Evolutionary conservation across 2,888 invertebrate genomes (phyloP), one percentile per base, ranked within the genome.

Genomic region (Chrysolina oricalcia): DNA sequence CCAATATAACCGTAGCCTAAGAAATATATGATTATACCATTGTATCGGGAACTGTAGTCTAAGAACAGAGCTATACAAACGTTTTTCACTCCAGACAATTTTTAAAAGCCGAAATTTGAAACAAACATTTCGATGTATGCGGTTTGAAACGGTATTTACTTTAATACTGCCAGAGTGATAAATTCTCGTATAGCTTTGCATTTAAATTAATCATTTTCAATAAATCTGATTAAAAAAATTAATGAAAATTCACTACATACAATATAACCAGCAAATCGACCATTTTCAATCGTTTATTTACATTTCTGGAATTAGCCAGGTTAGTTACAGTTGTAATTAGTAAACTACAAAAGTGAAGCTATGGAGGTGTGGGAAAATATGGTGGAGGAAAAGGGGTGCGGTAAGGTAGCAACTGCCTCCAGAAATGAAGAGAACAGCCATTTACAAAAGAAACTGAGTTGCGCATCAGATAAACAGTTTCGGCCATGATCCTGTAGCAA

Each of bases 341-440:
- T 80, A 78, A 75, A 78, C 80, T 80, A 82, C 80, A 53, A 59
- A 59, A 13, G n/a, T 59, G 2, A 80, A 81, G 80, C 80, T 72
- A 74, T 73, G 74, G 72, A 40, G 73, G 71, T 72, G 76, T 73
- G 77, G 80, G 73, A 73, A 66, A 80, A 27, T 27, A 2, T 73
- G 64, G 83, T 82, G 84, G 72, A 76, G 84, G 82, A 65, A 75
- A 78, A 80, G 83, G 81, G 80, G 83, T 82, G 80, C 81, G 83
- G 82, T 74, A 65, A 74, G 80, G 79, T 78, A 78, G 78, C 78
- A 68, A 75, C 81, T 78, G 73, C 71, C 74, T 71, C 79, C 76
- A 75, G 74, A 27, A 59, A 63, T 41, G 56, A 23, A 40, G 19
- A 67, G 71, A 56, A 56, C 67, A 70, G 71, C 53, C 53, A 50